Conservation (phyloP, 2,113 vertebrate genomes). For the Nycticebus coucang region DNA sequence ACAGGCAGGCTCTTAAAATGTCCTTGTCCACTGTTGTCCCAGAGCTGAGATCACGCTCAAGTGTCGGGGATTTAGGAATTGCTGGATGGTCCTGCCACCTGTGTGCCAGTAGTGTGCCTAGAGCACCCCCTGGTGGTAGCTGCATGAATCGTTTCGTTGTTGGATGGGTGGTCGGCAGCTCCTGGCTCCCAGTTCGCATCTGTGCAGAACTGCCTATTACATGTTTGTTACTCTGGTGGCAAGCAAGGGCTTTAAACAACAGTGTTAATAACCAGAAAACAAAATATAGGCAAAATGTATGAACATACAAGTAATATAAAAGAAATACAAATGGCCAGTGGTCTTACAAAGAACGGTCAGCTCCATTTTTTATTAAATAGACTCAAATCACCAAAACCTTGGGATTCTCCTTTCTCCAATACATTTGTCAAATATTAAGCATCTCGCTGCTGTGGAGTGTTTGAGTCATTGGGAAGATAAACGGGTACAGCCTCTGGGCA, state of each 20-base stretch:
- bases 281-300: background rate
- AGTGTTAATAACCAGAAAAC: accelerated
- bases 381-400: background rate
- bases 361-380: background rate
- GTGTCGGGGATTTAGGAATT: too few relatives aligned
- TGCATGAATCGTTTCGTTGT: background rate
- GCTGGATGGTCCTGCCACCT: accelerated
- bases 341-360: background rate
- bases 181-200: accelerated
- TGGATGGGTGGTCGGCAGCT: background rate
- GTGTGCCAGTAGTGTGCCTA: accelerated
- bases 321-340: background rate
- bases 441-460: too few relatives aligned
- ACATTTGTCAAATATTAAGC: background rate
- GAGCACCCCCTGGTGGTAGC: background rate
- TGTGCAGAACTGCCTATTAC: accelerated
- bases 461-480: background rate
- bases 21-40: background rate
- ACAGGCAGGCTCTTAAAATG: background rate
- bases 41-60: background rate
- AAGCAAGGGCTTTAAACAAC: background rate
- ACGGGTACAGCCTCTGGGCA: background rate
- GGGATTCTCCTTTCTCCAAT: background rate
- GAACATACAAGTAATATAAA: background rate
- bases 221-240: background rate